Percentiles rank a stretch among this genome's conserved stretches.
Conservation (phyloP, 2,888 invertebrate species). For the Phaedon cochleariae region DNA sequence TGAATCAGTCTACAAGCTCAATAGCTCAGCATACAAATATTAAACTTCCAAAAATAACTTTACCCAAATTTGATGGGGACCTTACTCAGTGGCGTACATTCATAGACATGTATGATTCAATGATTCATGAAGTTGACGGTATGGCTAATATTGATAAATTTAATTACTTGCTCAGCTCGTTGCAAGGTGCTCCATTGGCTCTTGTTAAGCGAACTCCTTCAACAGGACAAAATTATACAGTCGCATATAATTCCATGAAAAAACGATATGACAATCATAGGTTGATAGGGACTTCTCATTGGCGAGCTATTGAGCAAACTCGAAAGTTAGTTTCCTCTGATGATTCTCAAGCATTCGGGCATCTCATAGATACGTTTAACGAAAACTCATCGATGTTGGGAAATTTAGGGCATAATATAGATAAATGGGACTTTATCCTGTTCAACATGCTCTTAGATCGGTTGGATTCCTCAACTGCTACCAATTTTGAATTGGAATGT, state of each 20-base stretch:
- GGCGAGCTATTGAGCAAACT: not conserved
- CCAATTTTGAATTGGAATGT: not conserved
- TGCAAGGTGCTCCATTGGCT: too few species aligned
- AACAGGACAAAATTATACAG: not conserved
- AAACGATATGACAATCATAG: not conserved
- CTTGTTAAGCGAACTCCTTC: not conserved
- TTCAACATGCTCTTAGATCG: not conserved
- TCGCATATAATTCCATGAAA: not conserved
- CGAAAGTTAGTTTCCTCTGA: not conserved
- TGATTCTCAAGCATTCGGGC: not conserved
- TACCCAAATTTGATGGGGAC: too few species aligned
- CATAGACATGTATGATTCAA: not conserved
- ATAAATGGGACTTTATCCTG: not conserved
- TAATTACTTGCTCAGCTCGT: too few species aligned
- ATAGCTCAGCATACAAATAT: too few species aligned
- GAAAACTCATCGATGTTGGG: not conserved
- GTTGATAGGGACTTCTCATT: not conserved
- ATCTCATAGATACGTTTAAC: not conserved
- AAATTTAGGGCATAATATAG: not conserved
- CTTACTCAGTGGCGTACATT: not conserved
- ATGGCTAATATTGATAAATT: too few species aligned
- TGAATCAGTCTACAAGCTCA: too few species aligned
- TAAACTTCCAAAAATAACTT: too few species aligned
- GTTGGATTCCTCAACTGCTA: not conserved
- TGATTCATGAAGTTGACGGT: not conserved